Percentiles rank a stretch among this genome's conserved stretches.
phyloP scores from a whole-genome alignment of 2,888 invertebrate species.

The Noctua pronuba region DNA sequence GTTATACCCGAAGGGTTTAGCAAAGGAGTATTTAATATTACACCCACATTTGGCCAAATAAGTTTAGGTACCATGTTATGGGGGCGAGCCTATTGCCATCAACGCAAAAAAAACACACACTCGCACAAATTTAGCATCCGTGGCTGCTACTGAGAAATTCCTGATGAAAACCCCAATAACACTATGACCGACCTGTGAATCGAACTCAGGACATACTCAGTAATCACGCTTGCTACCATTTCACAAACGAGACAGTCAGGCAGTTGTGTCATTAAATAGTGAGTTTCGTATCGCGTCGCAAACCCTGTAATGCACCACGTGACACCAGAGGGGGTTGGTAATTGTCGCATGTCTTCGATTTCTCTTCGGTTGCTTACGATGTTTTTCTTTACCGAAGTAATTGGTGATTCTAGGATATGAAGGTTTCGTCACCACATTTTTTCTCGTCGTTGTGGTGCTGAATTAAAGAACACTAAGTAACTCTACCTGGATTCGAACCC shows the following conservation, averaged over 20 bases:
- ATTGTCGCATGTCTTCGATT: neutral
- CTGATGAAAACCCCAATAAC: too few species aligned
- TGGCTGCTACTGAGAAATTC: too few species aligned
- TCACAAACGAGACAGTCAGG: too few species aligned
- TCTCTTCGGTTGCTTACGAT: neutral
- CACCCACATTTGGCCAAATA: too few species aligned
- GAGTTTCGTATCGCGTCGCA: neutral
- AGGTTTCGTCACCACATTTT: neutral
- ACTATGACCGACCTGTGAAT: too few species aligned
- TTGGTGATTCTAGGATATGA: neutral
- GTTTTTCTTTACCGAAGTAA: neutral
- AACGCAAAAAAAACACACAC: too few species aligned
- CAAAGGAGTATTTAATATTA: neutral
- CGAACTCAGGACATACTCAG: too few species aligned
- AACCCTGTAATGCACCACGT: neutral
- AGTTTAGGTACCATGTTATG: too few species aligned
- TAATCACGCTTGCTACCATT: too few species aligned
- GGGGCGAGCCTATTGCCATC: too few species aligned
- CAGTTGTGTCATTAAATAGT: neutral
- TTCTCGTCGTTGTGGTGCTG: neutral
- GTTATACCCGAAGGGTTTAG: rapidly evolving
- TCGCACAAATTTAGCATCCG: too few species aligned
- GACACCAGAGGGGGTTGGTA: neutral
- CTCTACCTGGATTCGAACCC: neutral
- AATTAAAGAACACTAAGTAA: neutral